Evolutionary conservation across 2,888 invertebrate species (phyloP).

Genomic region (Ornithoptera priamus): DNA sequence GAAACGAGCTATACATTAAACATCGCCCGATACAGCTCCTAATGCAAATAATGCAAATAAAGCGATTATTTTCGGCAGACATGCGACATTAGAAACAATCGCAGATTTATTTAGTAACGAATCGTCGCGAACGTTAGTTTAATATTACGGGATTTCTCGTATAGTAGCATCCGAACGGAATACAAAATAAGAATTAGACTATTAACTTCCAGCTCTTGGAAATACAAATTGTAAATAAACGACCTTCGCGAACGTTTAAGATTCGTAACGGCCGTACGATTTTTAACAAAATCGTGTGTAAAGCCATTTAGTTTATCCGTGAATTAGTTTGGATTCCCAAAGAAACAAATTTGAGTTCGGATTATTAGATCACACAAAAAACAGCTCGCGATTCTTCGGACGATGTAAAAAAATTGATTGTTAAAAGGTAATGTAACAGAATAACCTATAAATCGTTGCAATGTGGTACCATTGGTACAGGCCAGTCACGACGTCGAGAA

Average conservation of each 20-base stretch:
- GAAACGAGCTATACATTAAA: constrained; percentile 60
- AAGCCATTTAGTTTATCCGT: constrained; percentile 19
- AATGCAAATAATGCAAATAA: constrained; percentile 35
- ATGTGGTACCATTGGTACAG: constrained; percentile 41
- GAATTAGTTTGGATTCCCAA: constrained; percentile 18
- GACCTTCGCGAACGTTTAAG: constrained; percentile 21
- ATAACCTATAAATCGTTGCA: constrained; percentile 45
- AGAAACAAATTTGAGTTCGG: constrained; percentile 26
- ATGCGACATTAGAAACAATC: constrained; percentile 7
- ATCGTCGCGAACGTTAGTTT: constrained; percentile 1
- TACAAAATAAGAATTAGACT: constrained; percentile 12
- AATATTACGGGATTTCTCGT: constrained; percentile 22
- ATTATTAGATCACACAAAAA: constrained; percentile 26
- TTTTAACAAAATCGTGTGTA: constrained; percentile 9
- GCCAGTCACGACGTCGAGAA: constrained; percentile 56
- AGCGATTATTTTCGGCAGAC: constrained; percentile 24
- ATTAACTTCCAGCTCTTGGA: constrained; percentile 7
- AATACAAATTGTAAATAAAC: constrained; percentile 27
- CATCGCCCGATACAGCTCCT: constrained; percentile 39
- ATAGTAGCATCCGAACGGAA: constrained; percentile 4
- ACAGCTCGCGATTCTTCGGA: constrained; percentile 33
- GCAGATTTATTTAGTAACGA: constrained; percentile 2
- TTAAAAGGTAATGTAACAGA: constrained; percentile 40
- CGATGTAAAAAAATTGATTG: constrained; percentile 29
- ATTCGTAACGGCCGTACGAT: constrained; percentile 24